phyloP scores from a whole-genome alignment of 2,888 invertebrate genomes.

The Bibio marci region DNA sequence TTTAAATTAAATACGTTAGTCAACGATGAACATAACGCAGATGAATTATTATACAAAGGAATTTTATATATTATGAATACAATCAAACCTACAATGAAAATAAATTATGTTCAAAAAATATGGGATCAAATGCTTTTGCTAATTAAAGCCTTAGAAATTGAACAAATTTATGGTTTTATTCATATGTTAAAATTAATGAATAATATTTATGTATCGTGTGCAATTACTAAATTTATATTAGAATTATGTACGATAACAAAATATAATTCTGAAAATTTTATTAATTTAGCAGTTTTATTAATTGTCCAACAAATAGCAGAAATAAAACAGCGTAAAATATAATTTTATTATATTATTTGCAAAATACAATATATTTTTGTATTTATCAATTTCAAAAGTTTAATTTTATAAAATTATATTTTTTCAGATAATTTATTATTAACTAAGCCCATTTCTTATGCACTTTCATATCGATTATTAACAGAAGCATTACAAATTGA shows the following conservation, averaged over 20 bases:
- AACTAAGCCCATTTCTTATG: slow-evolving; percentile 16
- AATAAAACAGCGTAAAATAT: slow-evolving; percentile 9
- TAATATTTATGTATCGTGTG: slow-evolving; percentile 22
- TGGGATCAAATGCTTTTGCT: slow-evolving; percentile 19
- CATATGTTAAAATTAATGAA: slow-evolving; percentile 18
- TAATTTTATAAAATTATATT: too few species aligned
- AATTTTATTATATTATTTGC: too few species aligned
- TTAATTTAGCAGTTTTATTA: slow-evolving; percentile 20
- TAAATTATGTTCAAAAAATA: slow-evolving; percentile 17
- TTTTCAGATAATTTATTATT: slow-evolving; percentile 3
- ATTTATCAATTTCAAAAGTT: too few species aligned
- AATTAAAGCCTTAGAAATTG: slow-evolving; percentile 15
- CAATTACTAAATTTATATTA: slow-evolving; percentile 18
- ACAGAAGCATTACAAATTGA: slow-evolving; percentile 15
- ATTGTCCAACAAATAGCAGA: slow-evolving; percentile 21
- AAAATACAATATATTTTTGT: too few species aligned
- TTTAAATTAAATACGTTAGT: too few species aligned
- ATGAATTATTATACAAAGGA: slow-evolving; percentile 10
- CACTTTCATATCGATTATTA: slow-evolving; percentile 20
- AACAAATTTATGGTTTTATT: slow-evolving; percentile 18
- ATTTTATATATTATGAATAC: slow-evolving; percentile 16
- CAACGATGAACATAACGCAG: too few species aligned
- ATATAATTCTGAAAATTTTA: slow-evolving; percentile 17
- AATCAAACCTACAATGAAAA: slow-evolving; percentile 8
- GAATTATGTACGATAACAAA: slow-evolving; percentile 17